These are phyloP conservation scores for Trididemnum nubilum DNA, from an alignment of 23 tunicate genomes.

Conservation along the genomic window DNA sequence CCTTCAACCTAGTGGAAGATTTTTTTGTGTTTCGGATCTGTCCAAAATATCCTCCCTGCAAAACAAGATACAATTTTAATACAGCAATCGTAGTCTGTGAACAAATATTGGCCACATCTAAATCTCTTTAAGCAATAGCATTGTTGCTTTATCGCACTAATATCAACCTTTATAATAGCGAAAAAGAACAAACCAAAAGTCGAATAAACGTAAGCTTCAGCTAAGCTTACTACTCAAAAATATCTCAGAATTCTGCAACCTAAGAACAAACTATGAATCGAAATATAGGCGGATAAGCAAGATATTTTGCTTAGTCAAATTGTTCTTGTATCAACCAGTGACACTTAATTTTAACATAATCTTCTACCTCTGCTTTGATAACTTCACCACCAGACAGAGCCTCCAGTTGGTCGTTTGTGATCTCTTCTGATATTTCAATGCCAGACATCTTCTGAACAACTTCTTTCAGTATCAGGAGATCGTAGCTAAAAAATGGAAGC, in stretches of 20 bases:
- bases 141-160: background rate
- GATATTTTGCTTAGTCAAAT: no score
- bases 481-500: constrained; percentile 55
- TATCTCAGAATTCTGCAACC: no score
- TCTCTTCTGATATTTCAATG: constrained; percentile 93
- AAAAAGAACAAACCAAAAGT: no score
- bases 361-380: constrained; percentile 85
- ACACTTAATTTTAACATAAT: no score
- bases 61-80: background rate
- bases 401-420: constrained; percentile 90
- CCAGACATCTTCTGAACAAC: constrained; percentile 99
- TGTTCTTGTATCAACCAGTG: no score
- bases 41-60: constrained; percentile 98
- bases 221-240: no score
- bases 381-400: constrained; percentile 97
- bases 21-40: constrained; percentile 98
- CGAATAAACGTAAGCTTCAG: no score
- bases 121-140: background rate
- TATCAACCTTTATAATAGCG: no score
- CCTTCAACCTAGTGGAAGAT: constrained; percentile 81
- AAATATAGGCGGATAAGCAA: no score
- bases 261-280: no score
- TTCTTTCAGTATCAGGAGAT: constrained; percentile 93
- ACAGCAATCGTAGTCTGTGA: no score
- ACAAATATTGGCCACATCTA: no score